Evolutionary conservation across 2,888 invertebrate species (phyloP), one percentile per base, ranked within the genome.

Genomic region (Pyrocoelia pectoralis): DNA sequence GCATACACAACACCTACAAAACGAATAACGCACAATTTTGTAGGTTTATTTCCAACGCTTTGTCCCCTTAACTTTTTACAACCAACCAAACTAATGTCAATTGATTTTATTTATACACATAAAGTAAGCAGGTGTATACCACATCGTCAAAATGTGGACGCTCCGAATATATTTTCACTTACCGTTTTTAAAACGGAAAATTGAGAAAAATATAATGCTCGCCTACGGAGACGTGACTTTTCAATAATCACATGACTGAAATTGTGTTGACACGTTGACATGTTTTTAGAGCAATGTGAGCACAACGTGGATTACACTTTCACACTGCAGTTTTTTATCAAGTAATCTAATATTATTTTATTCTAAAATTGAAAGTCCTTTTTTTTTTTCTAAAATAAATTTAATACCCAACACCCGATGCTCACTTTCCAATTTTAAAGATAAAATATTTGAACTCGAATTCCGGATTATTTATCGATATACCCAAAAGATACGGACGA

Each of bases 391-490:
- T 3, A 33, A 33, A 33, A 33, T n/a, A 33, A 33, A 33, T 33
- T 33, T 33, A 33, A 33, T n/a, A 33, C 24, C 10, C 10, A 43
- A 14, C 17, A 8, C 43, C 43, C 12, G 8, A 2, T 8, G 43
- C 43, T 6, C 15, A 43, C 10, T 43, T 29, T 29, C 24, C 50
- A 12, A 54, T 48, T 56, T 48, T 48, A 13, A 17, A 29, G 49
- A 56, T 56, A 56, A 56, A 56, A 49, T 56, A 43, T 56, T 52
- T 29, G 52, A 48, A 33, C 38, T 52, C 46, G 48, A 56, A 57
- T 50, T 52, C 41, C 28, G 56, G 29, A 62, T 68, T 68, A 68
- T 68, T 68, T 68, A 68, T 68, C 40, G 65, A 62, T 64, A 67
- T 64, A 41, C 55, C 15, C 48, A 51, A 53, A 54, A 61, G 55